Percentiles rank a stretch among this genome's conserved stretches.
phyloP scores from a whole-genome alignment of 2,888 invertebrate genomes.

The Cetonia aurata region DNA sequence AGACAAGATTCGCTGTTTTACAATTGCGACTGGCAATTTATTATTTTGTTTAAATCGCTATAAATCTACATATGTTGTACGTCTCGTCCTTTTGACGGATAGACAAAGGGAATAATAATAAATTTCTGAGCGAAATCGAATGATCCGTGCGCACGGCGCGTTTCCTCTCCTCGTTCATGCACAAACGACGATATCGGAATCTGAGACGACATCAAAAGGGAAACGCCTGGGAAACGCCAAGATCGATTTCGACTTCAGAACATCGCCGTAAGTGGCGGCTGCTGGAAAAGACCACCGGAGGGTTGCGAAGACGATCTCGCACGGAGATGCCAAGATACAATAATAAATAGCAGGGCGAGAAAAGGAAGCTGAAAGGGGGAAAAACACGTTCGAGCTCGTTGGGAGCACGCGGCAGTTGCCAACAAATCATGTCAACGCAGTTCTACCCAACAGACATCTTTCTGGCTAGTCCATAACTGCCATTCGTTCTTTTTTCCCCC shows the following conservation, averaged over 20 bases:
- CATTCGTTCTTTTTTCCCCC: slow-evolving; percentile 26
- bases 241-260: slow-evolving; percentile 8
- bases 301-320: slow-evolving; percentile 6
- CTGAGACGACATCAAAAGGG: slow-evolving; percentile 26
- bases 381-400: slow-evolving; percentile 30
- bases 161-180: neutral
- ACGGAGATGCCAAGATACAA: slow-evolving; percentile 16
- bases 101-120: too few relatives aligned
- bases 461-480: slow-evolving; percentile 31
- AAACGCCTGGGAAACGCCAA: neutral
- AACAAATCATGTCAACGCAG: slow-evolving; percentile 43
- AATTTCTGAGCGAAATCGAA: slow-evolving; percentile 15
- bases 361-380: slow-evolving; percentile 1
- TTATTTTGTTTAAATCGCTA: too few relatives aligned
- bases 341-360: slow-evolving; percentile 13
- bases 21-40: too few relatives aligned
- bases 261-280: slow-evolving; percentile 9
- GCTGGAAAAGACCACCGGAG: slow-evolving; percentile 1
- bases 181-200: slow-evolving; percentile 6
- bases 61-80: too few relatives aligned
- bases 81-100: too few relatives aligned
- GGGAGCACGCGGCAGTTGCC: slow-evolving; percentile 33
- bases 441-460: slow-evolving; percentile 33
- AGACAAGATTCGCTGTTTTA: too few relatives aligned
- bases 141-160: neutral